Evolutionary conservation across 2,888 invertebrate genomes (phyloP), one percentile per base, ranked within the genome.

Genomic region (Lamproptera curius): DNA sequence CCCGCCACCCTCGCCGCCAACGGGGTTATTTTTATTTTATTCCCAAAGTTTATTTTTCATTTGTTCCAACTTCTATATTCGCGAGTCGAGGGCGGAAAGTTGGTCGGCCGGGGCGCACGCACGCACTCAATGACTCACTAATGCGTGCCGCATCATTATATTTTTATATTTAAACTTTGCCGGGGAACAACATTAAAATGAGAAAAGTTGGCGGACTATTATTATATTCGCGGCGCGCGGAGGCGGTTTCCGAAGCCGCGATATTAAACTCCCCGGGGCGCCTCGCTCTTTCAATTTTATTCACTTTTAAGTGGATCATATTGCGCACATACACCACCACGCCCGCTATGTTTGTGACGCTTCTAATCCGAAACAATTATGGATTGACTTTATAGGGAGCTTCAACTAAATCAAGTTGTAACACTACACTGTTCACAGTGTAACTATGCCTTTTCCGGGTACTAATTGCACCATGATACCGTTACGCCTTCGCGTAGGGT

Each of bases 1-100:
- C 83, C 81, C 70, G 79, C 84, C 82, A 80, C 84, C 84, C 85
- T 79, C 80, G 71, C 81, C 77, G 75, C 79, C 81, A 78, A 79
- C 83, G 82, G 85, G 87, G 85, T 85, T 86, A 86, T 84, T 85
- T 87, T 87, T 85, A 85, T 85, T 86, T 86, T 85, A 86, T 86
- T 85, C 78, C 82, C 83, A 86, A 86, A 87, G 83, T 86, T 86
- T 83, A 86, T 83, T 84, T 84, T 82, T 74, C 86, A 83, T 86
- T 87, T 87, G 85, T 85, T 86, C 84, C 82, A 83, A 84, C 79
- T 84, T 81, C 74, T 85, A 83, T 77, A 77, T 78, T 80, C 73
- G 81, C 79, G 76, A 75, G 63, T 72, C 66, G 76, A 83, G 79
- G 73, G 86, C 78, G 71, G 76, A 77, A 72, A 76, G 68, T 79